These are phyloP conservation scores for Hemicordylus capensis DNA, from an alignment of 2,113 vertebrate species.

Conservation along the genomic window DNA sequence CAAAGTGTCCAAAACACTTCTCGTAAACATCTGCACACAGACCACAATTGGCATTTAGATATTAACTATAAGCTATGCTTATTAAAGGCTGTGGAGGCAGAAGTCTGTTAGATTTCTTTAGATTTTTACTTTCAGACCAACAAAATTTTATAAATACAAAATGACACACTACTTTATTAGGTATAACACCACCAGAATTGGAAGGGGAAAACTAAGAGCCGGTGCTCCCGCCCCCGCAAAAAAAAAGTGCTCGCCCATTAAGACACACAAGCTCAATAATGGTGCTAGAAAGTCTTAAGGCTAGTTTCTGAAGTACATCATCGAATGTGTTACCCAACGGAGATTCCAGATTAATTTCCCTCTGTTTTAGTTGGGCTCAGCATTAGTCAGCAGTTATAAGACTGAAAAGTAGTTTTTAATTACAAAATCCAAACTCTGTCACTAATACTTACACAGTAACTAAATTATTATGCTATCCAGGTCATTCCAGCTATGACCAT, in stretches of 20 bases:
- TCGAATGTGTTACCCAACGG: not conserved
- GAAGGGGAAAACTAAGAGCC: accelerated
- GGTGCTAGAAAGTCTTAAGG: constrained; percentile 18
- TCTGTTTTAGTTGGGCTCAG: not conserved
- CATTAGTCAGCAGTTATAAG: constrained; percentile 17
- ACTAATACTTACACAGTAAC: not conserved
- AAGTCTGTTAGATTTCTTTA: not conserved
- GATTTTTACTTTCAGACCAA: not conserved
- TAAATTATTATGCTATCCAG: not conserved
- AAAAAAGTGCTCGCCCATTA: constrained; percentile 32
- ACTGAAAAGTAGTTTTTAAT: not conserved
- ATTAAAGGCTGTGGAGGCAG: constrained; percentile 13
- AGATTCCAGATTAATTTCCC: constrained; percentile 14
- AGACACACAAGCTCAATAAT: constrained; percentile 7
- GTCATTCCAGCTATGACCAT: constrained; percentile 6
- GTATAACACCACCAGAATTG: not conserved
- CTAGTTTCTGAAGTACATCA: constrained; percentile 17
- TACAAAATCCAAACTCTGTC: not conserved
- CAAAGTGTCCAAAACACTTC: accelerated
- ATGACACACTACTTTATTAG: not conserved
- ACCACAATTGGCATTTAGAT: accelerated
- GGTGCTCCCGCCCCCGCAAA: not conserved
- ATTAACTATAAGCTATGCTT: not conserved
- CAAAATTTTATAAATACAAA: not conserved
- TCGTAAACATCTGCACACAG: not conserved